These are phyloP conservation scores for Amblyjoppa proteus DNA, from an alignment of 2,888 invertebrate genomes.

Conservation along the genomic window DNA sequence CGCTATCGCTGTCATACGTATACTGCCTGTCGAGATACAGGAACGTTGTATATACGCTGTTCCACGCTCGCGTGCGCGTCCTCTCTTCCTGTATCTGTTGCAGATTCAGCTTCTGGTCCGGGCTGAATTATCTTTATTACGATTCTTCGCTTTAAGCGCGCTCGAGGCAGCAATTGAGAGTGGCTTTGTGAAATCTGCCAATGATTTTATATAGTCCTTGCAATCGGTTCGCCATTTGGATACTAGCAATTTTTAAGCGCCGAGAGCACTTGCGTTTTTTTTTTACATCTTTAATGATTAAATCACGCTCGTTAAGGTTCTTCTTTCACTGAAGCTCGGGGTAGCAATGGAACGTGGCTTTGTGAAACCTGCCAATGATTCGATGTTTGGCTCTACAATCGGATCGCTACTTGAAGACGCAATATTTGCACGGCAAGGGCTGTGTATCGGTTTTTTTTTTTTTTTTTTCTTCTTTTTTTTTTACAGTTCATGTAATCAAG, in stretches of 20 bases:
- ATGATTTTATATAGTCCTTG: neutral
- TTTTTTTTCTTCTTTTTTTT: too few species aligned
- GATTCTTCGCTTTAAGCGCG: neutral
- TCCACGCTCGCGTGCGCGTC: neutral
- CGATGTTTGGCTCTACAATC: neutral
- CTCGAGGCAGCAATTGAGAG: neutral
- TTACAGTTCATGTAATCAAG: too few species aligned
- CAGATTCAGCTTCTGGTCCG: constrained; percentile 34
- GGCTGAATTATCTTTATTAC: constrained; percentile 15
- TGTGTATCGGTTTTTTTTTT: too few species aligned
- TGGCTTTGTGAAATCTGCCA: neutral
- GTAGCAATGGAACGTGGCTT: neutral
- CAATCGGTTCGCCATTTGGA: neutral
- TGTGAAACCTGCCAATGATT: neutral
- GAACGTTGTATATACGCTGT: neutral
- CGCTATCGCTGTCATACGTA: constrained; percentile 3
- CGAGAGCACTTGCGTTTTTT: too few species aligned
- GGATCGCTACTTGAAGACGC: neutral
- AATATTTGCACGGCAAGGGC: neutral
- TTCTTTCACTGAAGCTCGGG: too few species aligned
- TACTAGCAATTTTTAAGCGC: neutral
- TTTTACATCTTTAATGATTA: too few species aligned
- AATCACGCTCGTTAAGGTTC: too few species aligned
- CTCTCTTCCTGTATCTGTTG: neutral
- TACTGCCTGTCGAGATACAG: constrained; percentile 13